Base-by-base conservation (phyloP, 2,888 invertebrate genomes). In the Pogonocherus hispidulus region DNA sequence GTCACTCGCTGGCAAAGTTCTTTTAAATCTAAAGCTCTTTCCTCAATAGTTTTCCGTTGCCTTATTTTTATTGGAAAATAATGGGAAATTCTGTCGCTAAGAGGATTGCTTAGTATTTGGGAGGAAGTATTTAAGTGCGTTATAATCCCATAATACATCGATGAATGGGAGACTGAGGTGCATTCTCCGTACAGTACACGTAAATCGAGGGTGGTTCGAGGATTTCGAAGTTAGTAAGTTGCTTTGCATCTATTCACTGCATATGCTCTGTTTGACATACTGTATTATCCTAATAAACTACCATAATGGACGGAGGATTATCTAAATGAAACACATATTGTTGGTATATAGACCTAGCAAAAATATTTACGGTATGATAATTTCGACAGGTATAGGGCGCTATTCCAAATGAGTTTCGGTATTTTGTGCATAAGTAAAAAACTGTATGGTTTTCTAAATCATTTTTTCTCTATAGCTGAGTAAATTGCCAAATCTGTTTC, bases 81-180 rank as follows among this genome's bases (percentile, higher is more conserved):
- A 55, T 27, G 32, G 46, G 27, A 66, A 66, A 79, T 76, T 80
- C 79, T 78, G 77, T 78, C 76, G 78, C 78, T 80, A 82, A 83
- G 82, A 79, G 82, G 82, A 83, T 83, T 78, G 77, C 71, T 73
- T 73, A 77, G 78, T 76, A 79, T 80, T 81, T 81, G 79, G 81
- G 81, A 82, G 83, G 76, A 68, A 70, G 81, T 81, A 80, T 84
- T 83, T 83, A 82, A 84, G 84, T 84, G 84, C 82, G 82, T 84
- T 83, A 84, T 84, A 84, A 84, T 84, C 84, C 80, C 78, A 75
- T 79, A 80, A 80, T 83, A 81, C 83, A 82, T 83, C 80, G 82
- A 82, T 82, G 83, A 83, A 82, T 81, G 77, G 76, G 67, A 72
- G 69, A 68, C 66, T 67, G 73, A 72, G 72, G 74, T 76, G 72